Conservation (phyloP, 2,888 invertebrate genomes). For the Bellardia bayeri region DNA sequence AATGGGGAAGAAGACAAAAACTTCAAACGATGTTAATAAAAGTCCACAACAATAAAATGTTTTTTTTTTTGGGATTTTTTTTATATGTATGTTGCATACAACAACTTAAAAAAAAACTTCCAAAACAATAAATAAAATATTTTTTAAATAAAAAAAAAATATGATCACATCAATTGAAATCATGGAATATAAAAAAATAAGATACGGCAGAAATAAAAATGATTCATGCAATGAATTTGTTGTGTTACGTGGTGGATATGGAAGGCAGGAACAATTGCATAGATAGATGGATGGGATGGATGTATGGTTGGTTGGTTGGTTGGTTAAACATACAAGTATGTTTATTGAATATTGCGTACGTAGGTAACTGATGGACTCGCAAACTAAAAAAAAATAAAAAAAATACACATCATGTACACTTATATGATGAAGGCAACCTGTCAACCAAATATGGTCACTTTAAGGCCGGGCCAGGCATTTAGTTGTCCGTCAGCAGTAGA, state of each 20-base stretch:
- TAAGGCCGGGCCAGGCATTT: slow-evolving; percentile 61
- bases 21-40: slow-evolving; percentile 68
- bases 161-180: slow-evolving; percentile 65
- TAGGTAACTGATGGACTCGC: slow-evolving; percentile 31
- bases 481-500: slow-evolving; percentile 53
- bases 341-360: slow-evolving; percentile 50
- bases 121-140: slow-evolving; percentile 61
- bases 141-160: slow-evolving; percentile 21
- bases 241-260: slow-evolving; percentile 27
- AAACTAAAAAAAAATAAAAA: slow-evolving; percentile 40
- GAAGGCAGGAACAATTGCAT: slow-evolving; percentile 42
- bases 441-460: slow-evolving; percentile 72
- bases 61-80: slow-evolving; percentile 40
- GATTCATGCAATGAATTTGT: slow-evolving; percentile 58
- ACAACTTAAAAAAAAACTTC: slow-evolving; percentile 26
- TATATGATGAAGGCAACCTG: slow-evolving; percentile 71
- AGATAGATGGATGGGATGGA: slow-evolving; percentile 31
- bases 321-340: slow-evolving; percentile 18
- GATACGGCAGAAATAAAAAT: slow-evolving; percentile 46
- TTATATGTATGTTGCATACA: slow-evolving; percentile 1
- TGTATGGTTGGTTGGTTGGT: slow-evolving; percentile 29
- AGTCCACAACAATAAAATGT: slow-evolving; percentile 72
- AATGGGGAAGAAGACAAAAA: slow-evolving; percentile 48
- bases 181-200: slow-evolving; percentile 43
- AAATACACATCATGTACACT: slow-evolving; percentile 54